A percentile compares a stretch with the other conserved stretches of the same genome.
These are phyloP conservation scores for Dendrolimus kikuchii DNA, from an alignment of 1,140 invertebrate genomes.

Conservation along the genomic window DNA sequence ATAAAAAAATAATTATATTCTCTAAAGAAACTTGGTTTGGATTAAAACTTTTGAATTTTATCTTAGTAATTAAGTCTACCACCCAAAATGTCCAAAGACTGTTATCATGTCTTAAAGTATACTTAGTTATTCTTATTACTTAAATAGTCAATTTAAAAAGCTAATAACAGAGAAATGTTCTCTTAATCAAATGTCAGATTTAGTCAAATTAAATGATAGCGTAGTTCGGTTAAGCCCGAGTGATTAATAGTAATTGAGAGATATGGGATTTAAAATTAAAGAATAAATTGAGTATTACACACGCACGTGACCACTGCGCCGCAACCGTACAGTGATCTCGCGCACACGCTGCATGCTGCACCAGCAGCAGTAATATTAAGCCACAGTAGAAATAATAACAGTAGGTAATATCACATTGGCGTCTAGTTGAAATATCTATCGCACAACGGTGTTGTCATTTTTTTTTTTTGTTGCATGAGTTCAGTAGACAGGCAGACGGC, in stretches of 20 bases:
- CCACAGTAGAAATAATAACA: no score
- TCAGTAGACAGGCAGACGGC: no score
- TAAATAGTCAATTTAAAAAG: conserved; percentile 51
- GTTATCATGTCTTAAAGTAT: conserved; percentile 10
- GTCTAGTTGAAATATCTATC: no score
- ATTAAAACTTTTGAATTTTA: no score
- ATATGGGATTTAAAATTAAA: conserved; percentile 43
- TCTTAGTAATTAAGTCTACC: conserved; percentile 4
- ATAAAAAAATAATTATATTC: no score
- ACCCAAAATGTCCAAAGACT: conserved; percentile 5
- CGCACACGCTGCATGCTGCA: conserved; percentile 30
- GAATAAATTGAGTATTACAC: conserved; percentile 17
- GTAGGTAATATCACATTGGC: no score
- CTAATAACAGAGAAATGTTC: conserved; percentile 44
- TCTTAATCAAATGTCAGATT: conserved; percentile 68
- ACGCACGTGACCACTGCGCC: conserved; percentile 9
- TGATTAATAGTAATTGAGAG: conserved; percentile 48
- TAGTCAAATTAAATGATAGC: conserved; percentile 59
- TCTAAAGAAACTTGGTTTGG: no score
- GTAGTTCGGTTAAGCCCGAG: conserved; percentile 43
- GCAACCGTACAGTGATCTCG: conserved; percentile 1
- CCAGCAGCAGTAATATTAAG: neutral
- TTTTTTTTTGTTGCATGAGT: no score
- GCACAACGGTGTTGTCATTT: no score
- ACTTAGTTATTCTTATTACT: conserved; percentile 46